These are phyloP conservation scores for Synchiropus splendidus DNA, from an alignment of 2,113 vertebrate genomes.

Conservation along the genomic window DNA sequence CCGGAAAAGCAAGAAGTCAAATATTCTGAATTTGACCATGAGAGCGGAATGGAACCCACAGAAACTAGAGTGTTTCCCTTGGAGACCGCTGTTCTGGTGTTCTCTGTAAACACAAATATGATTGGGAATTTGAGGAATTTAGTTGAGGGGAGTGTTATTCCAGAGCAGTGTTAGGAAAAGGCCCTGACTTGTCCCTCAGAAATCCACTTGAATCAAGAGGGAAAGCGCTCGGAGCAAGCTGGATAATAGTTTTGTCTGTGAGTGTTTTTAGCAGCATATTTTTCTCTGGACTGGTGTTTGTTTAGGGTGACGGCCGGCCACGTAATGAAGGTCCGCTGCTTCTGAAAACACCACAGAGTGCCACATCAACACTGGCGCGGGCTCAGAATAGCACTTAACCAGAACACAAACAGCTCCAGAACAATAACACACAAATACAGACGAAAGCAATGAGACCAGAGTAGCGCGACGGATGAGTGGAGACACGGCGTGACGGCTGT, in stretches of 20 bases:
- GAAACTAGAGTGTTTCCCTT: constrained; percentile 28
- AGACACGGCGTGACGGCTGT: no score
- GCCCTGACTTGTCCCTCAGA: constrained; percentile 30
- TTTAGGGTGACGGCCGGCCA: constrained; percentile 33
- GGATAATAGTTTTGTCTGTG: constrained; percentile 24
- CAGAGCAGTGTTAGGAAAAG: constrained; percentile 36
- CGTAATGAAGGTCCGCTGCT: constrained; percentile 41
- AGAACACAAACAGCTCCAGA: background rate
- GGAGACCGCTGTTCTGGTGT: constrained; percentile 23
- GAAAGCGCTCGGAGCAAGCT: constrained; percentile 27
- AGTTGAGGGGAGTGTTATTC: constrained; percentile 37
- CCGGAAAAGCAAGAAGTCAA: no score
- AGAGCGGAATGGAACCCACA: no score
- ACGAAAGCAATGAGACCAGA: background rate
- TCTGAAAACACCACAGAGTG: constrained; percentile 7
- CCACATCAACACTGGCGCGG: constrained; percentile 42
- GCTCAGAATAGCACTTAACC: constrained; percentile 40
- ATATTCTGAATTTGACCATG: no score
- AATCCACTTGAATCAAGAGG: constrained; percentile 15
- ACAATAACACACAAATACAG: no score
- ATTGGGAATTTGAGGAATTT: constrained; percentile 47
- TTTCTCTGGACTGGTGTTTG: constrained; percentile 21
- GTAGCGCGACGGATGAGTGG: background rate
- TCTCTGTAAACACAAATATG: constrained; percentile 8
- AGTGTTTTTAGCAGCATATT: constrained; percentile 27